Evolutionary conservation across 2,797 vertebrate species (phyloP), one percentile per base, ranked within the genome.

Genomic region (Peromyscus melanophrys): DNA sequence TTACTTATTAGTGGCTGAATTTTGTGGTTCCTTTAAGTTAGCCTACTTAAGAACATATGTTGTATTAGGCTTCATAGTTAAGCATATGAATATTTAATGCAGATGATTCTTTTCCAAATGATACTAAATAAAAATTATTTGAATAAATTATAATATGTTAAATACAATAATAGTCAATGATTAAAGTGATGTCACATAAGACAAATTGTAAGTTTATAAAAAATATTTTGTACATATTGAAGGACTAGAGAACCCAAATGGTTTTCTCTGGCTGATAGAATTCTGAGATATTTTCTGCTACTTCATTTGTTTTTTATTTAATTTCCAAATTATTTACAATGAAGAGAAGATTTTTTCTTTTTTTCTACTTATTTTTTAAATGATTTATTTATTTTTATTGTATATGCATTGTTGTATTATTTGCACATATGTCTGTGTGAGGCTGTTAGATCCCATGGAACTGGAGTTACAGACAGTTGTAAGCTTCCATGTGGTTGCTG

Each of bases 101-200:
- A 95, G 52, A 77, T 92, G 16, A 63, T 85, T 89, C 43, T 77
- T n/a, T 92, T 84, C 67, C 94, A 86, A 69, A 86, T 55, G 69
- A 25, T 86, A 67, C 31, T 67, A 95, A 86, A 59, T 76, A 95
- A 84, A 84, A 95, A 59, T 57, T n/a, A n/a, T 57, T 31, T 88
- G 52, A 57, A 90, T 73, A 94, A 82, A 82, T 97, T 82, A 31
- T 13, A 59, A 16, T 61, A 52, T 52, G 84, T 89, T 81, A 92
- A 84, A 92, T 75, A 89, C 12, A 78, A 40, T 90, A 61, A 29
- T 49, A 76, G 17, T 82, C 92, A 92, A 9, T 63, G 21, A 57
- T 91, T 91, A 95, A 92, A 87, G 77, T 83, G n/a, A 86, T 85
- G 27, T 57, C 34, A 29, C 46, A 73, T 69, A 94, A 87, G 2